Evolutionary conservation across 2,113 vertebrate genomes (phyloP).

Genomic region (Ptilorrhoa leucosticta): DNA sequence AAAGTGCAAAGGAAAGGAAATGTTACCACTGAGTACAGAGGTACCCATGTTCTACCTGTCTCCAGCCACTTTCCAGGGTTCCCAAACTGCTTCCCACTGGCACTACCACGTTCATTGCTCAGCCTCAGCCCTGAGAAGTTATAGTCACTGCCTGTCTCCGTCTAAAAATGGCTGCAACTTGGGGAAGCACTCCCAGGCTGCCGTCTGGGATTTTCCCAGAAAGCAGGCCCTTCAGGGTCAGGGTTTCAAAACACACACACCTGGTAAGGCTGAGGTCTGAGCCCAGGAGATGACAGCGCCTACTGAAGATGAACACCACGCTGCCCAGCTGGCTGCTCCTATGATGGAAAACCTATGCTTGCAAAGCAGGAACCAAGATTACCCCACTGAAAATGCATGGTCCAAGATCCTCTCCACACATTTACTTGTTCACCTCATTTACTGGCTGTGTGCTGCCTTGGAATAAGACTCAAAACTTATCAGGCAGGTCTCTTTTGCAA

Average conservation of each 20-base stretch:
- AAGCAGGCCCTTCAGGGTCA: background rate
- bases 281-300: background rate
- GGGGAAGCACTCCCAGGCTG: background rate
- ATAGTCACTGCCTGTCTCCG: background rate
- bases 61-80: background rate
- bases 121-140: background rate
- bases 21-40: background rate
- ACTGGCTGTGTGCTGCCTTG: background rate
- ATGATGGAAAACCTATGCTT: background rate
- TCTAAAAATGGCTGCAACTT: background rate
- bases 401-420: background rate
- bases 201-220: fast-evolving
- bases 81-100: background rate
- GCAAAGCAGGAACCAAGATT: background rate
- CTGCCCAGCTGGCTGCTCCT: background rate
- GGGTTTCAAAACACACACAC: background rate
- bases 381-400: background rate
- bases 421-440: background rate
- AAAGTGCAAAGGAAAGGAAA: background rate
- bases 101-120: background rate
- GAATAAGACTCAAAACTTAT: background rate
- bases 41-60: background rate
- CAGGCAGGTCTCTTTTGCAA: background rate
- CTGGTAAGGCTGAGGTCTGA: background rate
- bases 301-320: background rate